Evolutionary conservation across 30 jellyfish, hydroid and myxozoan genomes (phyloP).

Genomic region (Cassiopea andromeda): DNA sequence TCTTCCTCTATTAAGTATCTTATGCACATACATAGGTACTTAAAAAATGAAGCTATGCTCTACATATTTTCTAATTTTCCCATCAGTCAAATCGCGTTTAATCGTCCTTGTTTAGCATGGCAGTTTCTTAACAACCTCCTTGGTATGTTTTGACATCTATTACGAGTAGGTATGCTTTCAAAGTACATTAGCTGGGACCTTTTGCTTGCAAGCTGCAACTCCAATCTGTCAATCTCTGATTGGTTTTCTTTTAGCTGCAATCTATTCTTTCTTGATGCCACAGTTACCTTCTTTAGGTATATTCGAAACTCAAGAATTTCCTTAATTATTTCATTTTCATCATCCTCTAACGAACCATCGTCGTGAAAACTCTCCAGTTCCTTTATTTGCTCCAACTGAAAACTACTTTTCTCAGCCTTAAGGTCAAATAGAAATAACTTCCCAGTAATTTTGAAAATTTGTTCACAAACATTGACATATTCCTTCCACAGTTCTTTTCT

Average conservation of each 20-base stretch:
- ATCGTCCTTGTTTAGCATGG: neutral
- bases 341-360: constrained; percentile 22
- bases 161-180: neutral
- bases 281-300: constrained; percentile 27
- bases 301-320: constrained; percentile 35
- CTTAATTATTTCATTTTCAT: constrained; percentile 15
- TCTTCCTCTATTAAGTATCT: too few species aligned
- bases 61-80: neutral
- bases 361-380: neutral
- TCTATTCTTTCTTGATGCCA: constrained; percentile 8
- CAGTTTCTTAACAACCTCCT: constrained; percentile 9
- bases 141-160: constrained; percentile 19
- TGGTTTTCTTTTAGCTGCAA: neutral
- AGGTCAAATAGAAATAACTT: constrained; percentile 37
- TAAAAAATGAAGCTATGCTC: neutral
- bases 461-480: constrained; percentile 14
- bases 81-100: too few species aligned
- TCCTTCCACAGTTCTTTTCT: constrained; percentile 20
- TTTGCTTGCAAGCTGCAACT: neutral
- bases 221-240: neutral
- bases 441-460: constrained; percentile 23
- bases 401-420: neutral
- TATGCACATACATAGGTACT: too few species aligned
- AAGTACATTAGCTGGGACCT: neutral
- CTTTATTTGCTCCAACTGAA: constrained; percentile 14